A percentile compares a stretch with the other conserved stretches of the same genome.
These are phyloP conservation scores for Plagiodera versicolora DNA, from an alignment of 2,888 invertebrate genomes.

Conservation along the genomic window DNA sequence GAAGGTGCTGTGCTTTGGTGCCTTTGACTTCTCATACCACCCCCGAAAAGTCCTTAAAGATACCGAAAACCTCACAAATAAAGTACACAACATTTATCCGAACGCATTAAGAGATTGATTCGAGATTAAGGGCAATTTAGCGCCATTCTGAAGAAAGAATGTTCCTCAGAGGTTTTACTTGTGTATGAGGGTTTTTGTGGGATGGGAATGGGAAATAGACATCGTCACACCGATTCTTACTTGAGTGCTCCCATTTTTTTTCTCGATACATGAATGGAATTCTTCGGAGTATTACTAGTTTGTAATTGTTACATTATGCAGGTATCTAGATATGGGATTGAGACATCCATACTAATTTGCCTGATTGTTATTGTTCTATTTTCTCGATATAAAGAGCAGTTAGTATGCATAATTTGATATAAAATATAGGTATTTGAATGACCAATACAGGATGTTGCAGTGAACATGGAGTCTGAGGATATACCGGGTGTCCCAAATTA, in stretches of 20 bases:
- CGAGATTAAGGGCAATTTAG: conserved; percentile 27
- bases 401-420: no score
- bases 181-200: conserved; percentile 12
- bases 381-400: no score
- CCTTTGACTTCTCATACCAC: conserved; percentile 33
- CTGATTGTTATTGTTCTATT: no score
- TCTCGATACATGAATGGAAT: conserved; percentile 1
- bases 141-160: conserved; percentile 27
- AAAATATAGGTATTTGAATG: no score
- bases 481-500: no score
- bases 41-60: conserved; percentile 31
- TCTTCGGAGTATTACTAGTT: conserved; percentile 2
- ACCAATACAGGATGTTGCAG: no score
- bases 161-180: conserved; percentile 18
- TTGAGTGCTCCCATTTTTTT: conserved; percentile 14
- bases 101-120: conserved; percentile 27
- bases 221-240: conserved; percentile 16
- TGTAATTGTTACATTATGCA: background rate
- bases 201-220: conserved; percentile 19
- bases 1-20: conserved; percentile 29
- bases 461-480: no score
- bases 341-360: background rate
- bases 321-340: background rate
- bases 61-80: conserved; percentile 30
- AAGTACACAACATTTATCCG: conserved; percentile 27